These are phyloP conservation scores for Bradysia coprophila DNA, from an alignment of 1,140 invertebrate species.

Conservation along the genomic window DNA sequence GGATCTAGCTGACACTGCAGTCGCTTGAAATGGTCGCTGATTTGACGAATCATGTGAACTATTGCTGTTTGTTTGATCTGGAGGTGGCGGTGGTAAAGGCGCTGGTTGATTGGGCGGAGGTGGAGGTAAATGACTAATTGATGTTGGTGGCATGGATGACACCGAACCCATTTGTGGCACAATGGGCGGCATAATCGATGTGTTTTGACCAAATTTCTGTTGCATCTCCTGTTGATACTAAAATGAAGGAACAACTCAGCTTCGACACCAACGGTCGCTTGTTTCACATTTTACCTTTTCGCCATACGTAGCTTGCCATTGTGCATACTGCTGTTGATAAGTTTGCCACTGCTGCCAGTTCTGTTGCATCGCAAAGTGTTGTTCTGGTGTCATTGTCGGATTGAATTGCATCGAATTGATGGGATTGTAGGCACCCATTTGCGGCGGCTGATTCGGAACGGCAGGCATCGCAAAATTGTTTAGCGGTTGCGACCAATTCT, in stretches of 20 bases:
- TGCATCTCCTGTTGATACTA: constrained; percentile 23
- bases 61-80: constrained; percentile 25
- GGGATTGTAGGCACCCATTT: too few species aligned
- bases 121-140: neutral
- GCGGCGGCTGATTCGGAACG: too few species aligned
- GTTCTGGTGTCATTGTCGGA: too few species aligned
- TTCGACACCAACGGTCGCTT: constrained; percentile 20
- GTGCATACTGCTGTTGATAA: constrained; percentile 67
- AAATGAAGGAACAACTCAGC: constrained; percentile 4
- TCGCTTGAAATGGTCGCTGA: neutral
- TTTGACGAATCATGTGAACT: constrained; percentile 15
- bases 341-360: constrained; percentile 70
- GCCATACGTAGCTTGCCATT: constrained; percentile 67
- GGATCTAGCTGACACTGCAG: neutral
- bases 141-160: constrained; percentile 6
- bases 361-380: constrained; percentile 41
- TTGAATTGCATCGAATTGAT: too few species aligned
- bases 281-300: constrained; percentile 36
- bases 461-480: too few species aligned
- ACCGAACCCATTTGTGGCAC: constrained; percentile 8
- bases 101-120: constrained; percentile 23
- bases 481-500: too few species aligned
- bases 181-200: constrained; percentile 31
- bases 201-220: constrained; percentile 29
- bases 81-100: constrained; percentile 28